Conservation (phyloP, 2,797 vertebrate genomes). For the Buphagus erythrorhynchus region DNA sequence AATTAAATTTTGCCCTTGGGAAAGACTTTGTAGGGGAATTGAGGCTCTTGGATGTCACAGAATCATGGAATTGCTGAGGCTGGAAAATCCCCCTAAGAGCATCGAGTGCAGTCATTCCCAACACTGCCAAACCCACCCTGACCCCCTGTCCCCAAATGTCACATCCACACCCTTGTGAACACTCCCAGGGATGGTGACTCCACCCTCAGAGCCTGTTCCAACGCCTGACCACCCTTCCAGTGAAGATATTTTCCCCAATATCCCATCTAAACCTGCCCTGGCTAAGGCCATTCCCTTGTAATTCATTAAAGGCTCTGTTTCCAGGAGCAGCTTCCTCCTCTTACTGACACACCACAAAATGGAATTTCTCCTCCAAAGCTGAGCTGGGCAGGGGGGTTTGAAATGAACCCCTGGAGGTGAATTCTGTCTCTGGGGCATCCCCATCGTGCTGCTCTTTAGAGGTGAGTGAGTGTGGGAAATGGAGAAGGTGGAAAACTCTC, state of each 20-base stretch:
- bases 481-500: too few species aligned
- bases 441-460: background rate
- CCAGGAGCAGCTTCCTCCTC: background rate
- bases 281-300: background rate
- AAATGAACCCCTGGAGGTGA: background rate
- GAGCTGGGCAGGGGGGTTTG: background rate
- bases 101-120: accelerated
- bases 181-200: too few species aligned
- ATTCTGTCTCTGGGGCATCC: background rate
- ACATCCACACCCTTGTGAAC: background rate
- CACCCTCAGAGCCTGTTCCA: background rate
- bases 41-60: background rate
- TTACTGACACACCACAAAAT: background rate
- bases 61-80: background rate
- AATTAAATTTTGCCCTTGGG: background rate
- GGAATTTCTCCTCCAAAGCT: background rate
- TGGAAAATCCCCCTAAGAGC: background rate
- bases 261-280: background rate
- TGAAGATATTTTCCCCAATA: background rate
- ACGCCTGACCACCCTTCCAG: background rate
- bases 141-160: background rate
- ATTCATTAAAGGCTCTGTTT: background rate
- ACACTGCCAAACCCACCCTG: background rate
- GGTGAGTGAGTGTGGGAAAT: accelerated
- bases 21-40: background rate